Evolutionary conservation across 2,888 invertebrate species (phyloP), one percentile per base, ranked within the genome.

Genomic region (Trissolcus japonicus): DNA sequence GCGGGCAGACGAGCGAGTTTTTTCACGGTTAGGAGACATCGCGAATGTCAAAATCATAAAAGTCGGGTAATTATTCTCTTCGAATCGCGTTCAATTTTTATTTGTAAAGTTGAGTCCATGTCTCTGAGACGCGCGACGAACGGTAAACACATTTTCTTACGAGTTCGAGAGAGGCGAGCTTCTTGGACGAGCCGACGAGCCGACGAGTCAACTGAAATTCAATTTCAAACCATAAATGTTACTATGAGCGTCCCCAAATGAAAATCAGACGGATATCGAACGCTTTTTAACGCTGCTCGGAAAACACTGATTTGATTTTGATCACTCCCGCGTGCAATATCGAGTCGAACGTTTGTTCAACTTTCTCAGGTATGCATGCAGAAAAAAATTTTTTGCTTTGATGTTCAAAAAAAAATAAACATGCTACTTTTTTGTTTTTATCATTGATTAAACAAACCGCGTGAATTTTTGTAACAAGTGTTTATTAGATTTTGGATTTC

Each of bases 41-140:
- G 40, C 55, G 29, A 35, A 62, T 62, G 51, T 50, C 19, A 17
- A 43, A 55, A 56, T 62, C 35, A 29, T 16, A 35, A 57, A 53
- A 57, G 43, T 55, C 16, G 16, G 46, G 63, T 63, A 71, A 71
- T 63, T 71, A 57, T 2, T 19, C n/a, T n/a, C 71, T 43, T 55
- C 46, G 55, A 21, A n/a, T 25, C 43, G 57, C 46, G 29, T 63
- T 53, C 51, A 57, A 53, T 51, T 59, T 35, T 57, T 21, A 63
- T 57, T 56, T 48, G 56, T 43, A 35, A 41, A 57, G 11, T 29
- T 17, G 11, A 51, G 50, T 51, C 43, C 50, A 6, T 7, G 21
- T 53, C 59, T 51, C 41, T 29, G 51, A 67, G 46, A 16, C 1
- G 14, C 11, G n/a, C n/a, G n/a, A n/a, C n/a, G 21, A 19, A 67